Conservation (phyloP, 1,140 invertebrate species). For the Eumaeus atala region DNA sequence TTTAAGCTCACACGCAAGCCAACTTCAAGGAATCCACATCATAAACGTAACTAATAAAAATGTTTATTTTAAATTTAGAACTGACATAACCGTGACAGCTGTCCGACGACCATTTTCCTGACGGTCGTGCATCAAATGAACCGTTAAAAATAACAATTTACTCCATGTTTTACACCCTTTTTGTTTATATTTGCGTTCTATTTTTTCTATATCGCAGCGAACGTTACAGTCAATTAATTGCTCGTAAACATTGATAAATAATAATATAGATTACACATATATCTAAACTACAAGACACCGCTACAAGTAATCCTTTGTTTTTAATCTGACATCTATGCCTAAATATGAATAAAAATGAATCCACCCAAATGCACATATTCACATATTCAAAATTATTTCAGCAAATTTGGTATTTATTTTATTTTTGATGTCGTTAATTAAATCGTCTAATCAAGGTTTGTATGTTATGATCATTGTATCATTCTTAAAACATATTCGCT, state of each 20-base stretch:
- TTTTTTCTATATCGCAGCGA: slow-evolving; percentile 17
- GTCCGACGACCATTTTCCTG: slow-evolving; percentile 50
- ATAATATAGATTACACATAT: slow-evolving; percentile 16
- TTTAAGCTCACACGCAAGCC: background rate
- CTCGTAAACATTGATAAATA: slow-evolving; percentile 17
- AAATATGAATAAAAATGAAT: no score
- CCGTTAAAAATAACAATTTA: slow-evolving; percentile 64
- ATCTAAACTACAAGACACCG: no score
- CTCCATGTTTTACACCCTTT: slow-evolving; percentile 44
- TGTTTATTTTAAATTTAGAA: slow-evolving; percentile 69
- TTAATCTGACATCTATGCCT: no score
- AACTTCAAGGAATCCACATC: slow-evolving; percentile 20
- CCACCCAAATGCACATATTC: no score
- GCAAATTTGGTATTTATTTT: no score
- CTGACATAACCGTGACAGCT: slow-evolving; percentile 59
- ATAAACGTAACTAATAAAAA: slow-evolving; percentile 54
- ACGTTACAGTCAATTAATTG: slow-evolving; percentile 47
- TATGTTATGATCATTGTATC: no score
- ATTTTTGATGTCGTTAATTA: no score
- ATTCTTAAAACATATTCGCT: no score
- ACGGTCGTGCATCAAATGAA: slow-evolving; percentile 53
- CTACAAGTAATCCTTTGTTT: no score
- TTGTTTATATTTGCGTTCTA: slow-evolving; percentile 21
- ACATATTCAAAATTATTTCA: no score
- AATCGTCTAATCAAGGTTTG: no score